A percentile compares a stretch with the other conserved stretches of the same genome.
These are phyloP conservation scores for Bombus impatiens DNA, from an alignment of 1,140 invertebrate species.

Conservation along the genomic window DNA sequence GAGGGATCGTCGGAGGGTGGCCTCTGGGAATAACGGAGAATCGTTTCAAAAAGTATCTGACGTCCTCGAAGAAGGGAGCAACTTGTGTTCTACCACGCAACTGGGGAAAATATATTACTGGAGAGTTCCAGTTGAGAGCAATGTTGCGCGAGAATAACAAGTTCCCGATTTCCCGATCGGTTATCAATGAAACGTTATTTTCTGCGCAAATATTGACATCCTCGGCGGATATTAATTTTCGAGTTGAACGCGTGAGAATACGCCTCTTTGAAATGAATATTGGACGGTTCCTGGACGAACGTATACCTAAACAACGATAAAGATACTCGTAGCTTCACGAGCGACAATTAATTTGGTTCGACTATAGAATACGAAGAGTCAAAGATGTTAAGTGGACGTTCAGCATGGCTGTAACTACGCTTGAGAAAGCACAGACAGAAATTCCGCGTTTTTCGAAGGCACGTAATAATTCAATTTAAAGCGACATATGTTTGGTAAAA, in stretches of 20 bases:
- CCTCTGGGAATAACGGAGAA: slow-evolving; percentile 7
- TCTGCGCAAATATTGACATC: background rate
- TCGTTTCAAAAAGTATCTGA: slow-evolving; percentile 28
- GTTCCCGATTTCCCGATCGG: background rate
- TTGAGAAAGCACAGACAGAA: background rate
- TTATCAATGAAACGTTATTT: background rate
- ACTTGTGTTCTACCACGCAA: background rate
- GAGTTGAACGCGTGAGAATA: background rate
- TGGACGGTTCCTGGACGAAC: too few species aligned
- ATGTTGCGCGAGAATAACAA: background rate
- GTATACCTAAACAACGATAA: background rate
- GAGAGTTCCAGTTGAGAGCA: background rate
- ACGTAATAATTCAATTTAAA: background rate
- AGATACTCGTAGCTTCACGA: background rate
- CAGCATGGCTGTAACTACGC: background rate
- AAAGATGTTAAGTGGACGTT: slow-evolving; percentile 23
- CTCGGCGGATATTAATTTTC: slow-evolving; percentile 4
- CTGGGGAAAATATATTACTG: background rate
- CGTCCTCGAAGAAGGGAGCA: background rate
- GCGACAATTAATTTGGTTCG: slow-evolving; percentile 12
- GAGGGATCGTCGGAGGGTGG: slow-evolving; percentile 10
- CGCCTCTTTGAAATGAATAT: background rate
- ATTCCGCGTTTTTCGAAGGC: background rate
- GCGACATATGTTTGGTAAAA: background rate
- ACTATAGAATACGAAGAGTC: background rate